A percentile compares a stretch with the other conserved stretches of the same genome.
Conservation (phyloP, 2,888 invertebrate species). For the Girardia tigrina region DNA sequence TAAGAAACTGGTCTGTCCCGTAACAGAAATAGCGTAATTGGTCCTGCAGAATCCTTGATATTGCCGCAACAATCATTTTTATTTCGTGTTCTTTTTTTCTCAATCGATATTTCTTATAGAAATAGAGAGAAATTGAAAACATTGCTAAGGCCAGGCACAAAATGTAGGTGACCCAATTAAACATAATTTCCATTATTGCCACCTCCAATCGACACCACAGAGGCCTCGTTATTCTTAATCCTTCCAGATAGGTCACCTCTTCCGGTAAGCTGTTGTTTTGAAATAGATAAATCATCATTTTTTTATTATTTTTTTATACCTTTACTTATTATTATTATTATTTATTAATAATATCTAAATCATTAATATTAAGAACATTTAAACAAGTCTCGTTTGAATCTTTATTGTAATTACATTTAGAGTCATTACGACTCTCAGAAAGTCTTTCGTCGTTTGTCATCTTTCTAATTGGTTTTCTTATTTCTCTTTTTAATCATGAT, state of each 20-base stretch:
- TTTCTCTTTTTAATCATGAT: too few relatives aligned
- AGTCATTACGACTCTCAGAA: too few relatives aligned
- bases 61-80: background rate
- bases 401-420: too few relatives aligned
- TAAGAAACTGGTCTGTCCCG: background rate
- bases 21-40: background rate
- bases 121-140: background rate
- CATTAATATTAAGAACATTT: too few relatives aligned
- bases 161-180: background rate
- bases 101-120: background rate
- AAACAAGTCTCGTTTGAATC: too few relatives aligned
- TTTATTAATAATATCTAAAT: too few relatives aligned
- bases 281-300: too few relatives aligned
- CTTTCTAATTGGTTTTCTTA: too few relatives aligned
- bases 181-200: background rate
- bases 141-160: background rate
- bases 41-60: background rate
- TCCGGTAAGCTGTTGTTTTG: background rate
- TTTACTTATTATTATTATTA: too few relatives aligned
- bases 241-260: background rate
- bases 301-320: too few relatives aligned
- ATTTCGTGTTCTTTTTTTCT: too few relatives aligned
- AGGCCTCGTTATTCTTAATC: background rate
- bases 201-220: background rate
- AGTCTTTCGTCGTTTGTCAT: too few relatives aligned